phyloP scores from a whole-genome alignment of 2,888 invertebrate species.

The Nomada ruficornis region DNA sequence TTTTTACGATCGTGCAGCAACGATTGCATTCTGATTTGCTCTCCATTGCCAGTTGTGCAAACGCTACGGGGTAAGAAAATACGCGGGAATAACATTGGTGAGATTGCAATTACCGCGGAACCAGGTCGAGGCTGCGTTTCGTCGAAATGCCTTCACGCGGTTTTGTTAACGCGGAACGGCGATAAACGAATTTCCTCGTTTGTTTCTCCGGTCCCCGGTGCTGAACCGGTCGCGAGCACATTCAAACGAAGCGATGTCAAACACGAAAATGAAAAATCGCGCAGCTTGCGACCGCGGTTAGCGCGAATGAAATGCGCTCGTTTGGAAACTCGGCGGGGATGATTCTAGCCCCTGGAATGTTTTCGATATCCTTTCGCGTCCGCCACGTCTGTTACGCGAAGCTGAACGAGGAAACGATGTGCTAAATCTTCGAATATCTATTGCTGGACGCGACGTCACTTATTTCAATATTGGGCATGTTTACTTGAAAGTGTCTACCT shows the following conservation, averaged over 20 bases:
- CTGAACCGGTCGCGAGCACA: no score
- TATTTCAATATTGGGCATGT: no score
- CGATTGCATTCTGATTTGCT: constrained; percentile 1
- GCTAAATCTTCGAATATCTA: not conserved
- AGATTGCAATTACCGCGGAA: constrained; percentile 25
- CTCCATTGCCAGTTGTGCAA: not conserved
- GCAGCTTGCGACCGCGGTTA: not conserved
- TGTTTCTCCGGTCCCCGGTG: not conserved
- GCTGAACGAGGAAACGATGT: not conserved
- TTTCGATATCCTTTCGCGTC: not conserved
- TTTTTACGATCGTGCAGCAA: not conserved
- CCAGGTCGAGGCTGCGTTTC: constrained; percentile 27
- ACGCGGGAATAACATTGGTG: constrained; percentile 13
- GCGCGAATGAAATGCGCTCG: not conserved
- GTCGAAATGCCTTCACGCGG: not conserved
- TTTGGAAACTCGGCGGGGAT: no score
- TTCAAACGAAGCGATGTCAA: no score
- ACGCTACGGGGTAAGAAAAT: not conserved
- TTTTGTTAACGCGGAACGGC: not conserved
- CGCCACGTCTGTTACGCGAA: not conserved
- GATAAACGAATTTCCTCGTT: not conserved
- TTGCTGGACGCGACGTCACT: not conserved
- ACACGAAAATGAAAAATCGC: not conserved
- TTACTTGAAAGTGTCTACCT: no score
- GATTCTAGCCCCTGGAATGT: not conserved